Percentiles rank a stretch among this genome's conserved stretches.
phyloP scores from a whole-genome alignment of 23 tunicate genomes.

The Phallusia fumigata region DNA sequence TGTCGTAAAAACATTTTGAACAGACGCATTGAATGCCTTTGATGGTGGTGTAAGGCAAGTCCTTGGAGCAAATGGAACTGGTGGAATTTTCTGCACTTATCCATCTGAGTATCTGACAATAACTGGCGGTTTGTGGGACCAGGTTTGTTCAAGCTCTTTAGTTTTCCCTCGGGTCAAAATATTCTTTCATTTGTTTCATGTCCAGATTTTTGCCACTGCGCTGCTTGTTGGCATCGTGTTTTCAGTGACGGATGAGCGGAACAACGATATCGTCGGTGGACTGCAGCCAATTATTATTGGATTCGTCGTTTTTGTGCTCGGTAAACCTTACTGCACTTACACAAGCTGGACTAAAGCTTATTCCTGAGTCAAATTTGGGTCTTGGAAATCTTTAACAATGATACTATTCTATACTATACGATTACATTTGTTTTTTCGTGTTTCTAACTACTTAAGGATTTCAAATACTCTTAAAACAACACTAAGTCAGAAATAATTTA shows the following conservation, averaged over 20 bases:
- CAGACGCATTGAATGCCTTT: slow-evolving; percentile 63
- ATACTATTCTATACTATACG: too few relatives aligned
- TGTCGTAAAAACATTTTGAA: too few relatives aligned
- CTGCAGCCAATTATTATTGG: slow-evolving; percentile 73
- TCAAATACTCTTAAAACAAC: too few relatives aligned
- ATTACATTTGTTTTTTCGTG: too few relatives aligned
- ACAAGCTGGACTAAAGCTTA: too few relatives aligned
- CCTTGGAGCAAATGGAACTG: slow-evolving; percentile 70
- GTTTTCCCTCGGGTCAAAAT: slow-evolving; percentile 20
- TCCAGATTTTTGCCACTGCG: slow-evolving; percentile 73
- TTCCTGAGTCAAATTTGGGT: too few relatives aligned
- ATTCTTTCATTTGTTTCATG: neutral
- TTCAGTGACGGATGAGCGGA: slow-evolving; percentile 78
- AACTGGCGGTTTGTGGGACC: slow-evolving; percentile 74
- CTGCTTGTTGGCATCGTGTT: slow-evolving; percentile 46
- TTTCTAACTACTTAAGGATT: too few relatives aligned
- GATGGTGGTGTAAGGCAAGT: slow-evolving; percentile 57
- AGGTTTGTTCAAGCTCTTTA: slow-evolving; percentile 25
- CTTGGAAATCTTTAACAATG: too few relatives aligned
- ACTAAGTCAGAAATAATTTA: too few relatives aligned
- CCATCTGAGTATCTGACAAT: slow-evolving; percentile 57
- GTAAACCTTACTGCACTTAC: slow-evolving; percentile 8
- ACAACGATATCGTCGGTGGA: slow-evolving; percentile 69
- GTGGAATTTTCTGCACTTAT: slow-evolving; percentile 94
- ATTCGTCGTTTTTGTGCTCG: slow-evolving; percentile 58